These are phyloP conservation scores for Barbus barbus DNA, from an alignment of 2,113 vertebrate genomes.

Conservation along the genomic window DNA sequence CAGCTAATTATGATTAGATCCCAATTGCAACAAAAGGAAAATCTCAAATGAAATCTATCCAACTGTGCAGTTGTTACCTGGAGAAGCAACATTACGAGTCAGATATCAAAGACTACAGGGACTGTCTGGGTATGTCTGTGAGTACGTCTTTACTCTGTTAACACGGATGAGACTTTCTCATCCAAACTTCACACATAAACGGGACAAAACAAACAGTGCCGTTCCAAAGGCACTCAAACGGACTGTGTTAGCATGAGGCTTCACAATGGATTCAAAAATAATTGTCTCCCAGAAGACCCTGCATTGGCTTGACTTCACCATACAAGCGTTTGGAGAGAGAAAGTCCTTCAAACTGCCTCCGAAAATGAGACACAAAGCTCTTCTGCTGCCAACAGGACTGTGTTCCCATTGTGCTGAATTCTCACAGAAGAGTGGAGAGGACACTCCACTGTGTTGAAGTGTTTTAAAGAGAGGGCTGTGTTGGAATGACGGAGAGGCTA, in stretches of 20 bases:
- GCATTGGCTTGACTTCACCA: slow-evolving; percentile 50
- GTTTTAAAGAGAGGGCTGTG: slow-evolving; percentile 19
- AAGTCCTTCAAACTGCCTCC: slow-evolving; percentile 39
- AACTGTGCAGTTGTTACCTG: neutral
- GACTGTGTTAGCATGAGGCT: slow-evolving; percentile 48
- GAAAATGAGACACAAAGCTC: slow-evolving; percentile 33
- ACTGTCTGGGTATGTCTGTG: no score
- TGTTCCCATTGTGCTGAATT: slow-evolving; percentile 22
- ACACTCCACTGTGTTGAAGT: slow-evolving; percentile 8
- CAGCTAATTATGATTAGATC: neutral
- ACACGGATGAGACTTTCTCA: slow-evolving; percentile 46
- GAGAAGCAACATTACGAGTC: neutral
- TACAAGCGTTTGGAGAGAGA: slow-evolving; percentile 26
- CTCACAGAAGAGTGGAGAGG: slow-evolving; percentile 9
- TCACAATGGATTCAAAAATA: slow-evolving; percentile 61
- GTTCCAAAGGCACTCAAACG: slow-evolving; percentile 51
- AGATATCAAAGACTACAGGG: slow-evolving; percentile 13
- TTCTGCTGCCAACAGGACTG: neutral
- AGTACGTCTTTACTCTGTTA: neutral
- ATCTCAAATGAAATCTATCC: neutral
- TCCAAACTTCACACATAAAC: slow-evolving; percentile 46
- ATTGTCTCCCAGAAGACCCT: slow-evolving; percentile 62
- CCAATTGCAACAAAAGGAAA: neutral
- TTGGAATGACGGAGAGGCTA: neutral
- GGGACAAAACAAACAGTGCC: slow-evolving; percentile 52